A percentile compares a stretch with the other conserved stretches of the same genome.
phyloP scores from a whole-genome alignment of 30 jellyfish, hydroid and myxozoan genomes.

The Aurelia sp. region DNA sequence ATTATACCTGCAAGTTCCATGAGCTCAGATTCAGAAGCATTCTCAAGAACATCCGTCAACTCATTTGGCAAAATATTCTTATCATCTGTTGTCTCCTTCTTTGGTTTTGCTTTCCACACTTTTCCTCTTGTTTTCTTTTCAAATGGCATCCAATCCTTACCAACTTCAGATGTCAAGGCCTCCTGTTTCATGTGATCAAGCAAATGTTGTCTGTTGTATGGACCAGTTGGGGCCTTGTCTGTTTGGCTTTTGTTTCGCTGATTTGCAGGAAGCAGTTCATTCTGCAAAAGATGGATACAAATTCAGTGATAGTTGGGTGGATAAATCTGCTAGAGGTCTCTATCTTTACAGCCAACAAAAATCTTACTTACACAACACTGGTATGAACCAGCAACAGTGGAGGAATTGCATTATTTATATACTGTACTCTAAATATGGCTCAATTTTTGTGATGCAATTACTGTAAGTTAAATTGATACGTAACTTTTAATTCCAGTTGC shows the following conservation, averaged over 20 bases:
- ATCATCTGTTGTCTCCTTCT: constrained; percentile 36
- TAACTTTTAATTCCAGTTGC: no score
- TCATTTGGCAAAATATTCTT: constrained; percentile 87
- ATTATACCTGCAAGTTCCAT: constrained; percentile 90
- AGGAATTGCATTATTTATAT: no score
- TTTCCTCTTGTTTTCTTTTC: constrained; percentile 89
- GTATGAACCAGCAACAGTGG: no score
- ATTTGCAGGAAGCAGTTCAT: constrained; percentile 90
- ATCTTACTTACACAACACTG: no score
- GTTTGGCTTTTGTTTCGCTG: constrained; percentile 86
- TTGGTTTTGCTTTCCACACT: constrained; percentile 85
- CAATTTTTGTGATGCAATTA: no score
- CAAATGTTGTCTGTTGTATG: constrained; percentile 78
- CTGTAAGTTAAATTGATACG: no score
- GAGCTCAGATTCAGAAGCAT: constrained; percentile 93
- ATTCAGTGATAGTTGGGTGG: no score
- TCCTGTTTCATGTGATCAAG: constrained; percentile 86
- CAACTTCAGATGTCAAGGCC: constrained; percentile 73
- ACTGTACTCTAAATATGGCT: no score
- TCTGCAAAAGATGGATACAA: constrained; percentile 28
- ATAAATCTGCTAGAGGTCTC: no score
- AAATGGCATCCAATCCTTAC: constrained; percentile 86
- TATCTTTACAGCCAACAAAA: no score
- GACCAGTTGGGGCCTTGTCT: constrained; percentile 84
- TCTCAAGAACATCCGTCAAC: constrained; percentile 90